These are phyloP conservation scores for Drosophila malerkotliana DNA, from an alignment of 1,140 invertebrate species.

Conservation along the genomic window DNA sequence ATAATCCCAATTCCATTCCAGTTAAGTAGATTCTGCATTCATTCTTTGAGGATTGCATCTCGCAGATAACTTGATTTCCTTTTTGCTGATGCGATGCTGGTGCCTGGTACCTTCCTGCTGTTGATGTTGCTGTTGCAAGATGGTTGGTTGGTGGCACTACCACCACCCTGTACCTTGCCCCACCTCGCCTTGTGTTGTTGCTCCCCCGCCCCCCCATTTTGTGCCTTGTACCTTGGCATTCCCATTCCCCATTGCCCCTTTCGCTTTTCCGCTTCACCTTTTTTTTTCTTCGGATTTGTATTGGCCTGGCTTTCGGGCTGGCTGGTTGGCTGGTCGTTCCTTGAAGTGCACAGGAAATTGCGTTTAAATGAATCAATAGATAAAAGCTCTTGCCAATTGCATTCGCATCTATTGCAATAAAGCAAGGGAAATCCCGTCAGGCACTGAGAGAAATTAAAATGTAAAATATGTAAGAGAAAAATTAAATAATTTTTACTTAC, in stretches of 20 bases:
- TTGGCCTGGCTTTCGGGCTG: background rate
- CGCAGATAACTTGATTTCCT: conserved; percentile 46
- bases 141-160: background rate
- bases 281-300: background rate
- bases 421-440: conserved; percentile 22
- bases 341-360: conserved; percentile 65
- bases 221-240: too few relatives aligned
- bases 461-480: background rate
- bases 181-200: background rate
- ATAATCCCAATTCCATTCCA: conserved; percentile 41
- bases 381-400: conserved; percentile 77
- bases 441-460: background rate
- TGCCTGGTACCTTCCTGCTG: too few relatives aligned
- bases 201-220: background rate
- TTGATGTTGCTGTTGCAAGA: background rate
- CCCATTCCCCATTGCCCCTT: background rate
- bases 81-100: background rate
- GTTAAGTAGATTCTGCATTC: conserved; percentile 39
- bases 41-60: conserved; percentile 39
- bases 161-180: background rate
- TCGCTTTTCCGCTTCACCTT: conserved; percentile 6
- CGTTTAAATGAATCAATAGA: conserved; percentile 74
- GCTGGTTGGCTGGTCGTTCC: background rate
- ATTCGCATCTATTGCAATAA: conserved; percentile 39
- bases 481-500: too few relatives aligned